A percentile compares a stretch with the other conserved stretches of the same genome.
Conservation (phyloP, 2,113 vertebrate genomes). For the Recurvirostra avosetta region DNA sequence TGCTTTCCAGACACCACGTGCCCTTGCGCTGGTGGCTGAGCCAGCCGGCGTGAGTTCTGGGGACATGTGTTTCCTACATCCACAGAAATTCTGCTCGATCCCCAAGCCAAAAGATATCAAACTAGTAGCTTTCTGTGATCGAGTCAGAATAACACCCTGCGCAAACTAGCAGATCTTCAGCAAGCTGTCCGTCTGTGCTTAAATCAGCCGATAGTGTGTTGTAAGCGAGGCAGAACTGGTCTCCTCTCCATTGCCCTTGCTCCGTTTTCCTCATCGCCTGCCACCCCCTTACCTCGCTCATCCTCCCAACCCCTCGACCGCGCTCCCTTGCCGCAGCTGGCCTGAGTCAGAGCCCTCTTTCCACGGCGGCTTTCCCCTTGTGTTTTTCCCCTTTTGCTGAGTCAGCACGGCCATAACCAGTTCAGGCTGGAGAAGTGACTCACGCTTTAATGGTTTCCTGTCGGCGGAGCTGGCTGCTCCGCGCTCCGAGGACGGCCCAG, state of each 20-base stretch:
- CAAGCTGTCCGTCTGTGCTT: background rate
- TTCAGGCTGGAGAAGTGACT: conserved; percentile 62
- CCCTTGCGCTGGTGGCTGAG: background rate
- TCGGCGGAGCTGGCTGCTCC: background rate
- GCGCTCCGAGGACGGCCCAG: background rate
- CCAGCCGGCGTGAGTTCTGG: fast-evolving
- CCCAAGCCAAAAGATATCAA: background rate
- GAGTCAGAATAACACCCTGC: background rate
- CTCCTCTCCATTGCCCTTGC: background rate
- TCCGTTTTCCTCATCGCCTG: background rate
- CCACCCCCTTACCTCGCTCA: background rate
- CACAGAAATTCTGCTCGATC: background rate
- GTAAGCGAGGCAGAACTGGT: background rate
- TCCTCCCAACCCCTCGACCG: fast-evolving
- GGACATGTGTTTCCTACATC: background rate
- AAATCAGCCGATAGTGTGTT: fast-evolving
- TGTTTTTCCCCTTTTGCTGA: conserved; percentile 39
- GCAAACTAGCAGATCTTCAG: background rate
- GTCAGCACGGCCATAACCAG: conserved; percentile 60
- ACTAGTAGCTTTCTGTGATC: background rate
- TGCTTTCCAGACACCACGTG: background rate
- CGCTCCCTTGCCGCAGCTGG: background rate
- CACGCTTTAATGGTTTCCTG: conserved; percentile 46
- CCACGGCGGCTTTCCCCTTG: background rate
- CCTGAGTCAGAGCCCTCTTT: conserved; percentile 26